These are phyloP conservation scores for Caenorhabditis wallacei DNA, from an alignment of 2,888 invertebrate genomes.

Conservation along the genomic window DNA sequence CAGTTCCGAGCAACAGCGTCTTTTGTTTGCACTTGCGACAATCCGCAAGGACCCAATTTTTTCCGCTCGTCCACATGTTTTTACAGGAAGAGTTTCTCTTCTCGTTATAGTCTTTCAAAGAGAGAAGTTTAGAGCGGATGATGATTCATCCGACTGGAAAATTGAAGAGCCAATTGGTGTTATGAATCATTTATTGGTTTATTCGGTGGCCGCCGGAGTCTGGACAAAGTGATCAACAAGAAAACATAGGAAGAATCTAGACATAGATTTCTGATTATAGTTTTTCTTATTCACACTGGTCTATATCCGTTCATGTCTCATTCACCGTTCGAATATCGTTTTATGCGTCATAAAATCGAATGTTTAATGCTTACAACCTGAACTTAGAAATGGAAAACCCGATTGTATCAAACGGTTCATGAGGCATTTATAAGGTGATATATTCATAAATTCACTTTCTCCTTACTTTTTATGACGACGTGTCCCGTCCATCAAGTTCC, in stretches of 20 bases:
- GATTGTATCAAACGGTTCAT: slow-evolving; percentile 50
- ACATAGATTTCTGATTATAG: too few relatives aligned
- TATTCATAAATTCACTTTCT: slow-evolving; percentile 45
- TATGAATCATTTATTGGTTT: slow-evolving; percentile 49
- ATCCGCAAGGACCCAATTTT: slow-evolving; percentile 8
- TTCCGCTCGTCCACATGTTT: slow-evolving; percentile 38
- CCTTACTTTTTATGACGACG: slow-evolving; percentile 44
- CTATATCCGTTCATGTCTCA: slow-evolving; percentile 10
- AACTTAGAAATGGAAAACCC: slow-evolving; percentile 34
- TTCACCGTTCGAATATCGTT: slow-evolving; percentile 11
- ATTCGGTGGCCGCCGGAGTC: slow-evolving; percentile 34
- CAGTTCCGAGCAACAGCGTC: slow-evolving; percentile 39
- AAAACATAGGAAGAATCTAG: background rate
- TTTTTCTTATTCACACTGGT: background rate
- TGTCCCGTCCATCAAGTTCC: slow-evolving; percentile 55
- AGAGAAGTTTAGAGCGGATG: background rate
- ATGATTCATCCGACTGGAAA: slow-evolving; percentile 59
- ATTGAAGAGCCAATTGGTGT: slow-evolving; percentile 29
- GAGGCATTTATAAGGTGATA: slow-evolving; percentile 49
- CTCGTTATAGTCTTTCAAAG: slow-evolving; percentile 13
- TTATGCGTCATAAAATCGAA: slow-evolving; percentile 49
- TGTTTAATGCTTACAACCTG: slow-evolving; percentile 19
- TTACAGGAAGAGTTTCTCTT: slow-evolving; percentile 41
- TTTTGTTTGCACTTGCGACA: slow-evolving; percentile 57
- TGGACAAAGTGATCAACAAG: slow-evolving; percentile 24